Evolutionary conservation across 2,797 vertebrate species (phyloP), one percentile per base, ranked within the genome.

Genomic region (Oryzias dopingdopingensis): DNA sequence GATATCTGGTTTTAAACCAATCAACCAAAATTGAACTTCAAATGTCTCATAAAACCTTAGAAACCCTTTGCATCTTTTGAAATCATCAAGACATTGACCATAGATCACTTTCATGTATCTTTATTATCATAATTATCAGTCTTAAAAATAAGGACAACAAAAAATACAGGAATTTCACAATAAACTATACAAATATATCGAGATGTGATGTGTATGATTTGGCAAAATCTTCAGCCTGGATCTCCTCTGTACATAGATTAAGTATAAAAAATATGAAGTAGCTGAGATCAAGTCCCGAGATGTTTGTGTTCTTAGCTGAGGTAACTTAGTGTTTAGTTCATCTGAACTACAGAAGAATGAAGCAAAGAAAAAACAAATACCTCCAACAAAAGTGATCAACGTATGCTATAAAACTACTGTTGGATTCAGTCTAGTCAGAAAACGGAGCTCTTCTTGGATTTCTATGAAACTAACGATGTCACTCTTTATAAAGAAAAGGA

Each of bases 141-240:
- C 79, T 79, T 76, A 80, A 73, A 83, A 83, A 76, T 67, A 55
- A 67, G 44, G 67, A 85, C 79, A 83, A 81, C 50, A 80, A 71
- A 63, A 47, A 65, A 52, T 73, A 84, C 62, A 58, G 40, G 74
- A 51, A 75, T 44, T 59, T 69, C 57, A 86, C 84, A 84, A 77
- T 52, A 88, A 85, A 86, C 59, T 49, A 69, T 76, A 90, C 87
- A 86, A 88, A 88, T 85, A 90, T 82, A 89, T 76, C 81, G 82
- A 80, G 65, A 79, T 83, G 68, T 84, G 75, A 75, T 80, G 81
- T 65, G 81, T 76, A 62, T 82, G 82, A 72, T 66, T 65, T 82
- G 70, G 87, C 83, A 79, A 54, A 71, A 75, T 52, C 20, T 70
- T 75, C 0, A 79, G 80, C 73, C 79, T 68, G 60, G 41, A 76